Base-by-base conservation (phyloP, 2,113 vertebrate species). In the Pogona vitticeps region DNA sequence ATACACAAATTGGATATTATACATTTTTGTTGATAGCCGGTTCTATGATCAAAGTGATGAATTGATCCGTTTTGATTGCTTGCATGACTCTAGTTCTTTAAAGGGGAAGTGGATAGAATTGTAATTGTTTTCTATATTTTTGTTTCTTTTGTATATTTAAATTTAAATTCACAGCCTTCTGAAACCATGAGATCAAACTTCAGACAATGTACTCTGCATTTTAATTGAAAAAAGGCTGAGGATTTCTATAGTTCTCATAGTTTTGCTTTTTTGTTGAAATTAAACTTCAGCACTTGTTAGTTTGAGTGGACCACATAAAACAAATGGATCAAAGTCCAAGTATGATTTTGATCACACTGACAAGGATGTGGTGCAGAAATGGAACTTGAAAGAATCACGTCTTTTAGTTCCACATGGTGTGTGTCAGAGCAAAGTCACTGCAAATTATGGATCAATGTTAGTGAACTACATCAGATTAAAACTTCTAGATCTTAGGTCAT, bases 241-340 rank as follows among this genome's bases (percentile, higher is more conserved):
- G 28, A n/a, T n/a, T 76, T 42, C 61, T 17, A 20, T 85, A 36
- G 13, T 40, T 59, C 52, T 31, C 40, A 56, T 58, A 85, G 28
- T 70, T 86, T 52, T 78, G 46, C 42, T 70, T 70, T 85, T 70
- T 79, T 80, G 52, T 70, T 40, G 52, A 79, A 86, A 80, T 42
- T 56, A 79, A 80, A 42, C 36, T 42, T 86, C 65, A 72, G 10
- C n/a, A 79, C 70, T 79, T 65, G 71, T 86, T 86, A 86, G 42
- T 70, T 80, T 80, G 65, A 79, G 52, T 59, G 67, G 52, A 40
- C 28, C 33, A 84, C 76, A 79, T 40, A 80, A 86, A 80, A 65
- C 18, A 79, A 42, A 58, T 20, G 59, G 33, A 56, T 85, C 76
- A 85, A 85, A 78, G 75, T 68, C 42, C 52, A 77, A 75, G 17